Conservation (phyloP, 2,113 vertebrate species). For the Tringa solitaria region DNA sequence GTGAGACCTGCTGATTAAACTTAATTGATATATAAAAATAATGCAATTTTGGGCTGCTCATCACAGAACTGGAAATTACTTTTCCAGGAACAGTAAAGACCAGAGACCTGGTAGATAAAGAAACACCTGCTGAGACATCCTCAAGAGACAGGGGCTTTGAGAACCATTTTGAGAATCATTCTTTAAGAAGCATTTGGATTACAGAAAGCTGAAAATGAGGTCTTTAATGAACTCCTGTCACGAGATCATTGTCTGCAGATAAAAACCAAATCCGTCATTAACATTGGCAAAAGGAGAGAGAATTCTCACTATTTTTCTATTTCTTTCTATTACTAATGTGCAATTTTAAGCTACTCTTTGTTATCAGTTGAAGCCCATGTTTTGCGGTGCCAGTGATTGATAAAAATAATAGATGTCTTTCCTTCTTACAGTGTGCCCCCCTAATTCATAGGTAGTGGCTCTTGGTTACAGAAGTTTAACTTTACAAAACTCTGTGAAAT, state of each 20-base stretch:
- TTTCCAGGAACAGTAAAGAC: not conserved
- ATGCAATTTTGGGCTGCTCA: not conserved
- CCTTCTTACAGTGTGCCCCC: not conserved
- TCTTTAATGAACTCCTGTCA: not conserved
- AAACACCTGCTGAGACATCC: not conserved
- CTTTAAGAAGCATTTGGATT: not conserved
- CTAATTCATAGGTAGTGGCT: not conserved
- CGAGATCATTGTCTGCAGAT: not conserved
- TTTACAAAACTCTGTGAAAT: not conserved
- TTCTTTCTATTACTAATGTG: not conserved
- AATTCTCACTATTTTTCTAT: not conserved
- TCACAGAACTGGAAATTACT: not conserved
- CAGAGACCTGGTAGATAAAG: not conserved
- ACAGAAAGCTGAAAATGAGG: not conserved
- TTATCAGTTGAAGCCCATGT: not conserved
- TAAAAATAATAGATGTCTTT: not conserved
- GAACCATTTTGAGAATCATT: not conserved
- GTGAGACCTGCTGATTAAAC: not conserved
- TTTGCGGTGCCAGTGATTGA: not conserved
- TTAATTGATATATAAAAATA: not conserved
- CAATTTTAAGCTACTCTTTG: not conserved
- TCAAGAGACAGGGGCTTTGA: not conserved
- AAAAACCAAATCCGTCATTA: not conserved
- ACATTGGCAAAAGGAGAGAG: not conserved
- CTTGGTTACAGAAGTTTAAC: not conserved